phyloP scores from a whole-genome alignment of 2,888 invertebrate species.

The Macrophya alboannulata region DNA sequence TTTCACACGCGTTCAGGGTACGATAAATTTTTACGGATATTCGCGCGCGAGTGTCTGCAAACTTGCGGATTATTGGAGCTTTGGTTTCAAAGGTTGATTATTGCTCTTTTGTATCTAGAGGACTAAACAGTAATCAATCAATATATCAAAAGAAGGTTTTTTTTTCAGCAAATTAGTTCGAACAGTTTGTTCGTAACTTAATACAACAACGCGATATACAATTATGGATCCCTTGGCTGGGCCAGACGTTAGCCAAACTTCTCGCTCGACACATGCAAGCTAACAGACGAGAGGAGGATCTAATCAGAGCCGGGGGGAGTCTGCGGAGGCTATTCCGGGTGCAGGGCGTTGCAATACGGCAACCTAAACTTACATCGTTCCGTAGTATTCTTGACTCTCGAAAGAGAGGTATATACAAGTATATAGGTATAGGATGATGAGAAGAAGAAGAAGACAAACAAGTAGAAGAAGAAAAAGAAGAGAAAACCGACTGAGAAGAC shows the following conservation, averaged over 20 bases:
- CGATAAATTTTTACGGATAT: background rate
- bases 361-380: conserved; percentile 70
- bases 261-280: conserved; percentile 44
- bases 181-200: conserved; percentile 19
- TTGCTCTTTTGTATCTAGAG: background rate
- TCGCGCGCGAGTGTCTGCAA: background rate
- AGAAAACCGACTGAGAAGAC: conserved; percentile 13
- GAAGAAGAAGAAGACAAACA: background rate
- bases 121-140: no score
- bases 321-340: conserved; percentile 73
- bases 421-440: conserved; percentile 1
- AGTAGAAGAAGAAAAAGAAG: background rate
- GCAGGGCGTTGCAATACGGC: conserved; percentile 73
- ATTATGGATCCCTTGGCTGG: conserved; percentile 50
- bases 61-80: background rate
- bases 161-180: background rate
- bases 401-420: conserved; percentile 4
- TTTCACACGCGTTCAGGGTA: background rate
- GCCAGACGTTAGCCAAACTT: conserved; percentile 29
- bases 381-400: conserved; percentile 74
- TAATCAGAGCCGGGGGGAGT: conserved; percentile 53
- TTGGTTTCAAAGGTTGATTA: background rate
- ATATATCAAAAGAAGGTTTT: background rate
- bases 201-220: conserved; percentile 42
- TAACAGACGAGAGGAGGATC: conserved; percentile 41